Evolutionary conservation across 2,113 vertebrate genomes (phyloP), one percentile per base, ranked within the genome.

Genomic region (Heloderma charlesbogerti): DNA sequence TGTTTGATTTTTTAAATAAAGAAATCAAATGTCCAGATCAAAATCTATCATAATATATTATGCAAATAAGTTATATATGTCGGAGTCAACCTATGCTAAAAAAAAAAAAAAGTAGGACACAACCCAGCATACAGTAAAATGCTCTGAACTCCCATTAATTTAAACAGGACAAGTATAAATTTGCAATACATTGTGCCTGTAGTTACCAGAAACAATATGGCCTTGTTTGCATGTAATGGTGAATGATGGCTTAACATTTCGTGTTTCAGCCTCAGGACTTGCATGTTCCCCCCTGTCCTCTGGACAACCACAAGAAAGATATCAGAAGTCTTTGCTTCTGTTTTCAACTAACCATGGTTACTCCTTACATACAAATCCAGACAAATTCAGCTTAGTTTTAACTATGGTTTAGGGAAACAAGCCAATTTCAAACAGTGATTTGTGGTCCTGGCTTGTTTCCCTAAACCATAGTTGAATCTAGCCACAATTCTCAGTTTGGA

Each of bases 1-100:
- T 29, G 4, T 94, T 79, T 78, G 31, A 78, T 84, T 93, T 93
- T 90, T 92, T 54, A 54, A 54, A 54, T 1, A 7, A 79, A 48
- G 29, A 25, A 88, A 82, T 89, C 6, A 78, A 34, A 80, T 93
- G 22, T 29, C 20, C 79, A 89, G 10, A 90, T 91, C 80, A 85
- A 18, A 22, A 75, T 37, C 72, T 27, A 79, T 79, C 16, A 57
- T 60, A 57, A 1, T 60, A 82, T 82, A 82, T 60, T n/a, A 48
- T 0, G 31, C 31, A 86, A n/a, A 66, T 88, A 63, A 72, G 6
- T 57, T 74, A 22, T 34, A 72, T 20, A 48, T 54, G 22, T 74
- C 34, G 25, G 31, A 86, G 31, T n/a, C 2, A 16, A 34, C 37
- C 37, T 43, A 22, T 72, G 37, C 15, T 82, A 72, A 72, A 57